Conservation (phyloP, 2,113 vertebrate genomes). For the Corythornis vintsioides region DNA sequence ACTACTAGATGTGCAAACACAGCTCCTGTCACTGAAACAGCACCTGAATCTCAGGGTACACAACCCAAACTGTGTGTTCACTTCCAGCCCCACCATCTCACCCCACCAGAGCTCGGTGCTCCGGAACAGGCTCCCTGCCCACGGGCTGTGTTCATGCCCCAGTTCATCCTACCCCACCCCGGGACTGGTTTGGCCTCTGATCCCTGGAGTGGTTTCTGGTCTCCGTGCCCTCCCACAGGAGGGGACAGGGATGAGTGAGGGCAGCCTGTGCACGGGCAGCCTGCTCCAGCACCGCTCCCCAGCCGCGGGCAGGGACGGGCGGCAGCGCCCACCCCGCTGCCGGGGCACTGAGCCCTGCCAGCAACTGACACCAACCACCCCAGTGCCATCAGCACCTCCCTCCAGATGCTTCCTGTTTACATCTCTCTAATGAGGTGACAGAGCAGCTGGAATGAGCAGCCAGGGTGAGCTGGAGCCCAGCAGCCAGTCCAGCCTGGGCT, state of each 20-base stretch:
- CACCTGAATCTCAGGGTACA: neutral
- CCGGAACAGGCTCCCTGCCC: neutral
- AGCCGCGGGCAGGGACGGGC: no score
- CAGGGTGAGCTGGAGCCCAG: no score
- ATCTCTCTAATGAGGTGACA: no score
- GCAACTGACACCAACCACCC: no score
- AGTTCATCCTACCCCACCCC: neutral
- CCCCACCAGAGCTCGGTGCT: neutral
- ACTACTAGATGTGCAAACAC: neutral
- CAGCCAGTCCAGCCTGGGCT: no score
- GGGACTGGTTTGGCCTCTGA: neutral
- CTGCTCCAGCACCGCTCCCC: neutral
- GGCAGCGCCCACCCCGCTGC: neutral
- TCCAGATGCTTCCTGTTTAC: no score
- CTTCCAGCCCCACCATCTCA: neutral
- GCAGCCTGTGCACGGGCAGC: neutral
- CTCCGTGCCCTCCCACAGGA: no score
- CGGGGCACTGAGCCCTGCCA: no score
- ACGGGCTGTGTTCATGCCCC: fast-evolving
- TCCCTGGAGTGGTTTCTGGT: fast-evolving
- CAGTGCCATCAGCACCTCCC: no score
- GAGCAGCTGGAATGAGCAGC: no score
- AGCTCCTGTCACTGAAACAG: neutral
- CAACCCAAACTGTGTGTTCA: neutral
- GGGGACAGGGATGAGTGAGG: neutral